These are phyloP conservation scores for Herminia tarsipennalis DNA, from an alignment of 2,888 invertebrate genomes.

Conservation along the genomic window DNA sequence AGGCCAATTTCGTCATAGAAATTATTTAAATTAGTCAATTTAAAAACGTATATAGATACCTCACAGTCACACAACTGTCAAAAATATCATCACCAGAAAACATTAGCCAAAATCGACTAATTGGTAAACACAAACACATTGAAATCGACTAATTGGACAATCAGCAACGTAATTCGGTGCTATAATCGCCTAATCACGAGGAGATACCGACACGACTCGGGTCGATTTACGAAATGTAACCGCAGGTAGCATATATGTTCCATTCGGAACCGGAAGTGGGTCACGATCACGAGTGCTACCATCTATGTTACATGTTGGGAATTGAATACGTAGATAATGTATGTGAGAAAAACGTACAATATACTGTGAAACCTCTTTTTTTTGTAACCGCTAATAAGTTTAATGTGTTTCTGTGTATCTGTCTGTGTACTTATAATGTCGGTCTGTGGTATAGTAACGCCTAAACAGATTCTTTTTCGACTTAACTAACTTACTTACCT, in stretches of 20 bases:
- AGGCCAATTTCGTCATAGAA: too few relatives aligned
- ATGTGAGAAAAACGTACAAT: neutral
- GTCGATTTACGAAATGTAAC: slow-evolving; percentile 4
- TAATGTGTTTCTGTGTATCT: too few relatives aligned
- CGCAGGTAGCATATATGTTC: neutral
- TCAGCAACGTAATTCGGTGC: slow-evolving; percentile 13
- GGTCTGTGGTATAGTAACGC: too few relatives aligned
- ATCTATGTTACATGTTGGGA: neutral
- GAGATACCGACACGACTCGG: slow-evolving; percentile 1
- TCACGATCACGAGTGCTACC: neutral
- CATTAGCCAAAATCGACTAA: slow-evolving; percentile 5
- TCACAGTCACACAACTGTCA: too few relatives aligned
- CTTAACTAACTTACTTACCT: too few relatives aligned
- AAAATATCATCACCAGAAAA: too few relatives aligned
- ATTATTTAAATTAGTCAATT: too few relatives aligned
- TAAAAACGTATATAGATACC: too few relatives aligned
- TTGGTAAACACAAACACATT: slow-evolving; percentile 8
- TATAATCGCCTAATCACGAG: slow-evolving; percentile 13
- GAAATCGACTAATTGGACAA: slow-evolving; percentile 23
- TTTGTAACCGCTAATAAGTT: too few relatives aligned
- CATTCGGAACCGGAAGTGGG: neutral
- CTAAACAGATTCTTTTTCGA: too few relatives aligned
- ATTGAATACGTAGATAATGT: too few relatives aligned
- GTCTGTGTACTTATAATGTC: too few relatives aligned
- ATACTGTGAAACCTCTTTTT: neutral